These are phyloP conservation scores for Triplophysa rosa DNA, from an alignment of 2,113 vertebrate genomes.

Conservation along the genomic window DNA sequence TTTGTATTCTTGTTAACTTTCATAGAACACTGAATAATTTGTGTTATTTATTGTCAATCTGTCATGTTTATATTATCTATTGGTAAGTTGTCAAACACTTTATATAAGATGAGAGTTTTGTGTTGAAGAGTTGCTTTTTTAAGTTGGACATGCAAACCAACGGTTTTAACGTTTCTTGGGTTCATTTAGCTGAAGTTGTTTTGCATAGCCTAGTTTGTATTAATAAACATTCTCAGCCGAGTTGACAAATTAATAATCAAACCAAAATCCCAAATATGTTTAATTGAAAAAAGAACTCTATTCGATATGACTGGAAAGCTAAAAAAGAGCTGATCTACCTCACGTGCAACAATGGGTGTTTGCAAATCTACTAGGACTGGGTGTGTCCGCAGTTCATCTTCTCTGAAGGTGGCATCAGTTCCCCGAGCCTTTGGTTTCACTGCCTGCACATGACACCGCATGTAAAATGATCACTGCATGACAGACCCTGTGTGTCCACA, in stretches of 20 bases:
- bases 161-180: not conserved
- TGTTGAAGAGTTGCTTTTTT: not conserved
- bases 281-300: not conserved
- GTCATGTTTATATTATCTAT: too few species aligned
- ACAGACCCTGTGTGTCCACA: conserved; percentile 19
- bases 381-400: conserved; percentile 61
- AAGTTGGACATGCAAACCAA: not conserved
- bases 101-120: too few species aligned
- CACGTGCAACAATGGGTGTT: conserved; percentile 11
- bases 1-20: too few species aligned
- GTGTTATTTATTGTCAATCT: too few species aligned
- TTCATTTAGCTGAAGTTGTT: not conserved
- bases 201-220: not conserved
- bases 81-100: too few species aligned
- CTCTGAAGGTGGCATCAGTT: conserved; percentile 42
- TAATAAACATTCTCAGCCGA: not conserved
- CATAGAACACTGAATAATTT: too few species aligned
- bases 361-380: conserved; percentile 53
- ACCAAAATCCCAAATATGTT: not conserved
- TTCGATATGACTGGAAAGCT: not conserved
- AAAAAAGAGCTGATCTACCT: not conserved
- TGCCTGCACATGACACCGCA: conserved; percentile 31
- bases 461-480: conserved; percentile 44
- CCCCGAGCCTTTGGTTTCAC: conserved; percentile 55
- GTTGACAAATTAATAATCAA: not conserved